These are phyloP conservation scores for Limnephilus marmoratus DNA, from an alignment of 2,888 invertebrate species.

Conservation along the genomic window DNA sequence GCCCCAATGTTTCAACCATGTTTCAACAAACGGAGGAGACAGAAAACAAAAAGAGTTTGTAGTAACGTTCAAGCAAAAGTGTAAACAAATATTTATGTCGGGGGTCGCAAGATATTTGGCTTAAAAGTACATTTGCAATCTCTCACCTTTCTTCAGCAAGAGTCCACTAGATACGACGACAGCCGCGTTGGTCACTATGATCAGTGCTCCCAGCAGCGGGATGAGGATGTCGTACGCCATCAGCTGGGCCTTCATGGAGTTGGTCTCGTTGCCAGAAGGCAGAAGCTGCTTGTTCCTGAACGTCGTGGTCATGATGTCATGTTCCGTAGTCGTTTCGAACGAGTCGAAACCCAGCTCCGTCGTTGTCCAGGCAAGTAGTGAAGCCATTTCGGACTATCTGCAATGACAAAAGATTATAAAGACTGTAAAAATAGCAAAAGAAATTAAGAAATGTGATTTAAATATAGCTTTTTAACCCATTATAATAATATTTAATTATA, in stretches of 20 bases:
- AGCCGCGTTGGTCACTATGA: slow-evolving; percentile 78
- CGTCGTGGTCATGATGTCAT: background rate
- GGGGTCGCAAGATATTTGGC: too few relatives aligned
- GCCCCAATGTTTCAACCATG: too few relatives aligned
- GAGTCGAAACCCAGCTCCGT: slow-evolving; percentile 4
- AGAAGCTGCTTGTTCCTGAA: background rate
- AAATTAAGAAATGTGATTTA: too few relatives aligned
- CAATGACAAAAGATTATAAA: background rate
- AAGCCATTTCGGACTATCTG: background rate
- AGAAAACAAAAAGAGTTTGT: too few relatives aligned
- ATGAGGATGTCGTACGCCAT: slow-evolving; percentile 77
- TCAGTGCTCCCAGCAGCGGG: slow-evolving; percentile 77
- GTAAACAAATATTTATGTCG: too few relatives aligned
- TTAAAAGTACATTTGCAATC: background rate
- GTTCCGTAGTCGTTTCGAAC: background rate
- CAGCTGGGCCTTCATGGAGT: slow-evolving; percentile 71
- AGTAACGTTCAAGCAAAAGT: too few relatives aligned
- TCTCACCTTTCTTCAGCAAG: slow-evolving; percentile 79
- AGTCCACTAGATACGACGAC: slow-evolving; percentile 83
- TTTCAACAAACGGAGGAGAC: too few relatives aligned
- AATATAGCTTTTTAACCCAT: too few relatives aligned
- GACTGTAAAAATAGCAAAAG: too few relatives aligned
- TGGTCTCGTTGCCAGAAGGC: slow-evolving; percentile 48
- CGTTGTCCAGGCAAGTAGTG: background rate
- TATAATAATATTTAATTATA: too few relatives aligned